phyloP scores from a whole-genome alignment of 2,113 vertebrate genomes.

The Helogale parvula region DNA sequence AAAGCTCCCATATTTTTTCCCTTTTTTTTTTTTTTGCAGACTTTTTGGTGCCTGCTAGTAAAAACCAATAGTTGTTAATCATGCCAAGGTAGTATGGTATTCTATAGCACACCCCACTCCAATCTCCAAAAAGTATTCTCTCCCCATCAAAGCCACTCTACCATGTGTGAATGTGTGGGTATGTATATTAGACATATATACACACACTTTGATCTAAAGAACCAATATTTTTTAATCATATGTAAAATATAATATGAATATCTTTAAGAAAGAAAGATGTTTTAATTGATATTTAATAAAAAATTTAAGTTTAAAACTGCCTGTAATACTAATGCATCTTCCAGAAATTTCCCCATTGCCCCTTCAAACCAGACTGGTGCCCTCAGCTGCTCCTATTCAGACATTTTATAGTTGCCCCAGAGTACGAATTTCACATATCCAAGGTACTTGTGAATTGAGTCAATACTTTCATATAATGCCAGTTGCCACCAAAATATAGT shows the following conservation, averaged over 20 bases:
- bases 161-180: neutral
- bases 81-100: neutral
- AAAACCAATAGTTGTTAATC: neutral
- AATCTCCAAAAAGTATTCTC: neutral
- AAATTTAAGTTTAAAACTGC: slow-evolving; percentile 4
- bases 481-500: slow-evolving; percentile 59
- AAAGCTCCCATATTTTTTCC: neutral
- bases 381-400: neutral
- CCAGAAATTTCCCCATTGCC: neutral
- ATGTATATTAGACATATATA: neutral
- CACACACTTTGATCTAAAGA: neutral
- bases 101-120: neutral
- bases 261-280: neutral
- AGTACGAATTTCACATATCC: slow-evolving; percentile 45
- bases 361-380: neutral
- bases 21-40: too few species aligned
- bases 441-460: slow-evolving; percentile 50
- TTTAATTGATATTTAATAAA: neutral
- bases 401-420: neutral
- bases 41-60: neutral
- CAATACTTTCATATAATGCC: slow-evolving; percentile 61
- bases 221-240: neutral
- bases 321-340: neutral
- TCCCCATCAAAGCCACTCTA: neutral
- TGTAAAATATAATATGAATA: neutral